phyloP scores from a whole-genome alignment of 2,888 invertebrate species.

The Ophion ellenae region DNA sequence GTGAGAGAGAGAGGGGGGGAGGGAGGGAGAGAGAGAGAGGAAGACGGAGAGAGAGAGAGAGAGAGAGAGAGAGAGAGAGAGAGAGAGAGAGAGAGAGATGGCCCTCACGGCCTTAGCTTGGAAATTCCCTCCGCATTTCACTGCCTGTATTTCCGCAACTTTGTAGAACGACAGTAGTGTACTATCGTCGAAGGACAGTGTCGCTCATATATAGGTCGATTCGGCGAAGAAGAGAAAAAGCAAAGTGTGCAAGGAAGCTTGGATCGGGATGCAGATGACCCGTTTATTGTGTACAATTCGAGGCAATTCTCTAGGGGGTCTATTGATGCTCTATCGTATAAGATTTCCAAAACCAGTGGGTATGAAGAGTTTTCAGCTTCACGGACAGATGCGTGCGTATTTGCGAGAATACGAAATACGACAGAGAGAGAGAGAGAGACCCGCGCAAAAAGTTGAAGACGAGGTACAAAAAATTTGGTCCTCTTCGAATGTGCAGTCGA shows the following conservation, averaged over 20 bases:
- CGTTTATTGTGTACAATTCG: slow-evolving; percentile 64
- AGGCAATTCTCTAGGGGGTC: slow-evolving; percentile 57
- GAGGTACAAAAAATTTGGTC: neutral
- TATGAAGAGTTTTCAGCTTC: slow-evolving; percentile 8
- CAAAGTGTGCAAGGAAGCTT: slow-evolving; percentile 38
- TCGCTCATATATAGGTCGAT: slow-evolving; percentile 21
- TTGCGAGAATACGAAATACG: neutral
- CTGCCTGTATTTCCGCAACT: slow-evolving; percentile 24
- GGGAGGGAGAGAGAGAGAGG: slow-evolving; percentile 6
- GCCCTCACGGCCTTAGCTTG: slow-evolving; percentile 38
- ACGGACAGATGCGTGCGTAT: neutral
- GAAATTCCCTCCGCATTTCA: slow-evolving; percentile 35
- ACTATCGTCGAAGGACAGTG: slow-evolving; percentile 34
- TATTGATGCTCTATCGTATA: slow-evolving; percentile 40
- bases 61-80: neutral
- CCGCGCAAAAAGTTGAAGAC: neutral
- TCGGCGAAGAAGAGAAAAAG: slow-evolving; percentile 5
- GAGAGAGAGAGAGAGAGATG: slow-evolving; percentile 12
- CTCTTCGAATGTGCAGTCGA: neutral
- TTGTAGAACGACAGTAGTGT: slow-evolving; percentile 30
- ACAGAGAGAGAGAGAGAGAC: neutral
- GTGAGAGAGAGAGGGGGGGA: slow-evolving; percentile 19
- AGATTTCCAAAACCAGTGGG: slow-evolving; percentile 58
- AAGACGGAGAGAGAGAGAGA: neutral
- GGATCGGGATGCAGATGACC: slow-evolving; percentile 65